Percentiles rank a stretch among this genome's conserved stretches.
These are phyloP conservation scores for Helicoverpa zea DNA, from an alignment of 1,140 invertebrate species.

Conservation along the genomic window DNA sequence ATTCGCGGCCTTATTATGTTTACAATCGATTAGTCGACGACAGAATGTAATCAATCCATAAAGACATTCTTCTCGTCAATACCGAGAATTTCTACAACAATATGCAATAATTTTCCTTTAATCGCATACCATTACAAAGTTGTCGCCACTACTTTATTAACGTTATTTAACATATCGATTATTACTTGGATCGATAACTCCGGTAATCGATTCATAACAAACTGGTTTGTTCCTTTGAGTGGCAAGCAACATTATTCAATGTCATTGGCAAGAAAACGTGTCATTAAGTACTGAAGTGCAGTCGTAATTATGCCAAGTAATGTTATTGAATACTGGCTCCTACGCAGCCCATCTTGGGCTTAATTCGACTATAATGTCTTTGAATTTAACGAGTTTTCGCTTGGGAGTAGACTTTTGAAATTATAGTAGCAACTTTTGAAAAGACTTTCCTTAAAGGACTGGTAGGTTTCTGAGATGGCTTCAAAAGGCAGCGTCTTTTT, in stretches of 20 bases:
- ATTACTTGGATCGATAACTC: conserved; percentile 30
- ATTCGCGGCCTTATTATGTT: too few relatives aligned
- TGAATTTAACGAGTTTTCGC: conserved; percentile 15
- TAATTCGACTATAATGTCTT: conserved; percentile 26
- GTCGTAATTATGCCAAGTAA: conserved; percentile 31
- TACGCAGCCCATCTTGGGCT: conserved; percentile 8
- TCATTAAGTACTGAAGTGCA: conserved; percentile 17
- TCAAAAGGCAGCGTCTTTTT: too few relatives aligned
- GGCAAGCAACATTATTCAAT: conserved; percentile 40
- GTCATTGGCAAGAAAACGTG: conserved; percentile 42
- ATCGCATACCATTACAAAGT: not conserved
- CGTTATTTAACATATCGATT: conserved; percentile 16
- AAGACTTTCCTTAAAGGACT: too few relatives aligned
- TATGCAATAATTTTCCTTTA: conserved; percentile 23
- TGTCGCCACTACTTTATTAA: conserved; percentile 14
- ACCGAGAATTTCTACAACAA: not conserved
- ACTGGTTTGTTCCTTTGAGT: conserved; percentile 21
- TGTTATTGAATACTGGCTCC: conserved; percentile 14
- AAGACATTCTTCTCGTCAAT: not conserved
- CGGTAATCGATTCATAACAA: conserved; percentile 31
- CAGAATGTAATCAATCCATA: not conserved
- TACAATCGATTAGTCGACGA: too few relatives aligned
- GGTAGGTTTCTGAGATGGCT: too few relatives aligned
- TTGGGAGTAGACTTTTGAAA: not conserved
- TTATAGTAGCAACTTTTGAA: not conserved